Conservation (phyloP, 2,797 vertebrate species). For the Pangasius krempfi region DNA sequence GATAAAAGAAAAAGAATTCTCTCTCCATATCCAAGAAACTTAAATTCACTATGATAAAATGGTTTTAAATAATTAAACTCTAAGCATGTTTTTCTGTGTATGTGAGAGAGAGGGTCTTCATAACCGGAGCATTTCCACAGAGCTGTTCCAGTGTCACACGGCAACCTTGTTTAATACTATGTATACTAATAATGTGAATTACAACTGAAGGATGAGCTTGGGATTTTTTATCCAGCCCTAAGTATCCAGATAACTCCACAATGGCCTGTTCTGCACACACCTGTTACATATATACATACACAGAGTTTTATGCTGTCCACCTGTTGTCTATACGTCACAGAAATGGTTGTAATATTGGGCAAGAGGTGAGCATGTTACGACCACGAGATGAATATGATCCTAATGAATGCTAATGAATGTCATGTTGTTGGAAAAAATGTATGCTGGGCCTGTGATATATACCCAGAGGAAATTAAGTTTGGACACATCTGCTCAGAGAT, state of each 20-base stretch:
- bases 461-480: neutral
- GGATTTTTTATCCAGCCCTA: slow-evolving; percentile 27
- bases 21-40: neutral
- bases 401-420: slow-evolving; percentile 49
- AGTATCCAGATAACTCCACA: slow-evolving; percentile 27
- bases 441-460: neutral
- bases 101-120: neutral
- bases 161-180: neutral
- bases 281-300: slow-evolving; percentile 39
- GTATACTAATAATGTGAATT: slow-evolving; percentile 19
- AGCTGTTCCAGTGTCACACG: neutral
- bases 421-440: neutral
- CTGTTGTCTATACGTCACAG: slow-evolving; percentile 50
- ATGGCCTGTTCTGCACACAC: slow-evolving; percentile 42
- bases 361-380: neutral
- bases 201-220: slow-evolving; percentile 31
- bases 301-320: slow-evolving; percentile 44
- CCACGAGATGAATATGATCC: neutral
- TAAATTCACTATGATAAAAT: neutral
- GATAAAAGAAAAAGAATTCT: no score
- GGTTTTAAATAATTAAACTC: neutral
- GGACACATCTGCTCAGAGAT: neutral
- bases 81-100: neutral
- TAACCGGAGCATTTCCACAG: neutral
- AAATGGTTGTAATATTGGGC: slow-evolving; percentile 49